These are phyloP conservation scores for Achroia grisella DNA, from an alignment of 1,140 invertebrate species.

Conservation along the genomic window DNA sequence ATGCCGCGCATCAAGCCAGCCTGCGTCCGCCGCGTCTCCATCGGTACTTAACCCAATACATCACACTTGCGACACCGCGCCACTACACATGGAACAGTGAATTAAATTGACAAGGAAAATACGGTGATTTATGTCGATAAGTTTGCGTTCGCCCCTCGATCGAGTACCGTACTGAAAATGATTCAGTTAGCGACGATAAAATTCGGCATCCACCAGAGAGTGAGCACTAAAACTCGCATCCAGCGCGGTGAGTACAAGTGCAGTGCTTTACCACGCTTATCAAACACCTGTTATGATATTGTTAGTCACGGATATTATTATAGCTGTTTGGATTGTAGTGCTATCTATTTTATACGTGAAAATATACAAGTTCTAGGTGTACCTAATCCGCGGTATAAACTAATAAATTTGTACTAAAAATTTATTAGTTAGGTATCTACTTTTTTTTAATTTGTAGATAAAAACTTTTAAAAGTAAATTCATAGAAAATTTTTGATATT, in stretches of 20 bases:
- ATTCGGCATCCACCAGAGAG: slow-evolving; percentile 74
- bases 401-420: no score
- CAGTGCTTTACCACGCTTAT: slow-evolving; percentile 42
- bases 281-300: not conserved
- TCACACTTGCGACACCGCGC: slow-evolving; percentile 15
- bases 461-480: no score
- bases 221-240: slow-evolving; percentile 66
- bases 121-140: slow-evolving; percentile 15
- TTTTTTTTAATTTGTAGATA: no score
- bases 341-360: no score
- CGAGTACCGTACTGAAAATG: slow-evolving; percentile 54
- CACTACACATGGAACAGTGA: slow-evolving; percentile 22
- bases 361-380: no score
- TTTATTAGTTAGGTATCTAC: no score
- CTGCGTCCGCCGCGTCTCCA: slow-evolving; percentile 69
- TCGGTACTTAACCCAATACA: slow-evolving; percentile 56
- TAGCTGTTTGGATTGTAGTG: no score
- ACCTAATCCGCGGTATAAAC: no score
- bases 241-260: slow-evolving; percentile 71
- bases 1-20: slow-evolving; percentile 69
- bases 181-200: slow-evolving; percentile 76
- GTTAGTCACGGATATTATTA: slow-evolving; percentile 27
- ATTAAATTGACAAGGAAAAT: slow-evolving; percentile 6
- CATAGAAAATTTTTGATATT: no score
- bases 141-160: slow-evolving; percentile 14